Percentiles rank a stretch among this genome's conserved stretches.
Evolutionary conservation across 92 coral and sea anemone species (phyloP).

Genomic region (Zoanthus sociatus): DNA sequence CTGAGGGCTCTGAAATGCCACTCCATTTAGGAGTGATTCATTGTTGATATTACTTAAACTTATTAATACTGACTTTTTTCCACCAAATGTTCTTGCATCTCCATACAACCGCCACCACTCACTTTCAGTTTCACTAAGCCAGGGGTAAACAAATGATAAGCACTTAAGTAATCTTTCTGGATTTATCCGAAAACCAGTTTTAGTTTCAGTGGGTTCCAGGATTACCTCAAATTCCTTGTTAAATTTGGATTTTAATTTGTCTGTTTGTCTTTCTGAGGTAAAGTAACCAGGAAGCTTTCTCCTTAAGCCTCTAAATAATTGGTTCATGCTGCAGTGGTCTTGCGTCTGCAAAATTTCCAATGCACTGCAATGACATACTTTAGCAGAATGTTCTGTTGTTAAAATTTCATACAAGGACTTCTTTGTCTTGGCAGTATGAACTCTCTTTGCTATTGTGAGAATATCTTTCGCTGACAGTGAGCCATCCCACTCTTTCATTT

Average conservation of each 20-base stretch:
- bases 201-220: slow-evolving; percentile 40
- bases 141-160: slow-evolving; percentile 1
- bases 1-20: background rate
- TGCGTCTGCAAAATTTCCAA: slow-evolving; percentile 15
- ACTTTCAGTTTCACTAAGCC: background rate
- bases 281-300: slow-evolving; percentile 18
- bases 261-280: background rate
- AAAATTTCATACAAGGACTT: background rate
- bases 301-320: slow-evolving; percentile 16
- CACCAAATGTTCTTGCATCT: slow-evolving; percentile 59
- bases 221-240: slow-evolving; percentile 38
- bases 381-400: slow-evolving; percentile 9
- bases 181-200: slow-evolving; percentile 39
- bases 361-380: background rate
- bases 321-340: slow-evolving; percentile 34
- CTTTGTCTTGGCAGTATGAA: slow-evolving; percentile 8
- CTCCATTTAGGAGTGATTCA: slow-evolving; percentile 41
- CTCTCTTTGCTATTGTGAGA: slow-evolving; percentile 8
- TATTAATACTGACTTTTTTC: slow-evolving; percentile 39
- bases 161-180: slow-evolving; percentile 33
- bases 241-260: too few species aligned
- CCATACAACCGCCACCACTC: slow-evolving; percentile 58
- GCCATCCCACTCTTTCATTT: too few species aligned
- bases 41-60: slow-evolving; percentile 37
- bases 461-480: slow-evolving; percentile 37